These are phyloP conservation scores for Myotis yumanensis DNA, from an alignment of 2,113 vertebrate genomes.

Conservation along the genomic window DNA sequence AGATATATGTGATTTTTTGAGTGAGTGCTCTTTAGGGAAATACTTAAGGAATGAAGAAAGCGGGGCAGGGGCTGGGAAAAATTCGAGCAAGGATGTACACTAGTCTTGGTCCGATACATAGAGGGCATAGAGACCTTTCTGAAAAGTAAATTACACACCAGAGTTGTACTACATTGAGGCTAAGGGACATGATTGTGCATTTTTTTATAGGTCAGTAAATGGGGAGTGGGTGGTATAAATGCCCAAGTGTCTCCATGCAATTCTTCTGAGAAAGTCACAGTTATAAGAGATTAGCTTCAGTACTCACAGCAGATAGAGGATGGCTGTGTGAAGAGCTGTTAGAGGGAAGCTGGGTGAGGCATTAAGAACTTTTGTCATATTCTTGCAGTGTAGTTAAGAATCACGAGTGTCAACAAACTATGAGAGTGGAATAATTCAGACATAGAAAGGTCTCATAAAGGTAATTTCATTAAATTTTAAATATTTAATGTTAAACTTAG, in stretches of 20 bases:
- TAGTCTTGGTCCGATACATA: not conserved
- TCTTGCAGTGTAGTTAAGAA: not conserved
- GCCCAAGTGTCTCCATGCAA: not conserved
- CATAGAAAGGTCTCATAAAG: not conserved
- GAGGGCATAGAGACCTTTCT: not conserved
- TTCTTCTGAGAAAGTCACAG: not conserved
- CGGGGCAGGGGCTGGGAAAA: not conserved
- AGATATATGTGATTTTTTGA: not conserved
- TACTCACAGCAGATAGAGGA: not conserved
- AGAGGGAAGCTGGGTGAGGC: not conserved
- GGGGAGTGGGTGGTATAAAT: rapidly evolving
- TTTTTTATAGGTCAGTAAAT: not conserved
- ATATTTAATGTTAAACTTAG: not conserved
- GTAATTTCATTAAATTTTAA: not conserved
- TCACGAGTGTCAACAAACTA: not conserved
- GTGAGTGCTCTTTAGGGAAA: not conserved
- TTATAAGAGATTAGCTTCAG: not conserved
- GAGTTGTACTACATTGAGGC: not conserved
- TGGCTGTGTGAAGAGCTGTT: not conserved
- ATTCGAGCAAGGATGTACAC: not conserved
- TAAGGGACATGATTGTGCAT: not conserved
- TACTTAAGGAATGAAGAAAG: not conserved
- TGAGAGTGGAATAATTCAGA: not conserved
- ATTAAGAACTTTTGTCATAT: not conserved
- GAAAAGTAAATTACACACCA: not conserved